Conservation (phyloP, 2,113 vertebrate species). For the Chloebia gouldiae region DNA sequence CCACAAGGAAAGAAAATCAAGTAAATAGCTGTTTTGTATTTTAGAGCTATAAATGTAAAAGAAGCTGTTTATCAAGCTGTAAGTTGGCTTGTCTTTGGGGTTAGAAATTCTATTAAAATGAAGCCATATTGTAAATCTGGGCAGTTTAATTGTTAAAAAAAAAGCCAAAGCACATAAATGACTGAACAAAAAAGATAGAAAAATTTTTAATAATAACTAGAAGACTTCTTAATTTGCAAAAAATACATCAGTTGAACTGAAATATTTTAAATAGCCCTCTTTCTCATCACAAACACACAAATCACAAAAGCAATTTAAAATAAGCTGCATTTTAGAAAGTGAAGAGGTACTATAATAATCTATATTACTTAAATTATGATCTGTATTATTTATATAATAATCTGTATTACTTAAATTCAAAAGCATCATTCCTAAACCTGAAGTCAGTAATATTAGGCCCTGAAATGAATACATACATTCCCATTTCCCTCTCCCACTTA, state of each 20-base stretch:
- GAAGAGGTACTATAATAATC: neutral
- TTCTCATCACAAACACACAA: neutral
- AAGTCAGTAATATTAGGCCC: neutral
- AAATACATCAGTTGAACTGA: neutral
- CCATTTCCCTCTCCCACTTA: neutral
- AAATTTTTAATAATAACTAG: neutral
- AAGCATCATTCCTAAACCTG: neutral
- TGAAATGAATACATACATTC: neutral
- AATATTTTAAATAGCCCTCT: neutral
- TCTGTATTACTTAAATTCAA: neutral
- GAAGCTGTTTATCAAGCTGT: slow-evolving; percentile 9
- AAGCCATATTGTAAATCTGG: slow-evolving; percentile 9
- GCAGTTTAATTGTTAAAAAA: neutral
- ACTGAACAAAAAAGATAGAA: neutral
- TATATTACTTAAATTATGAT: neutral
- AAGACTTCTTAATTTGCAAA: neutral
- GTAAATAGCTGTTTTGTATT: slow-evolving; percentile 14
- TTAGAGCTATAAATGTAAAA: slow-evolving; percentile 31
- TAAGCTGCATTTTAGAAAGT: neutral
- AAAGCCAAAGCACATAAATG: neutral
- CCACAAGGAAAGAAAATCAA: slow-evolving; percentile 34
- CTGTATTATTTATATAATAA: neutral
- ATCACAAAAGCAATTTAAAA: neutral
- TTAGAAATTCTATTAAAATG: slow-evolving; percentile 4
- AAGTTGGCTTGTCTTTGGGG: neutral